phyloP scores from a whole-genome alignment of 2,797 vertebrate species.

The Epinephelus malabaricus region DNA sequence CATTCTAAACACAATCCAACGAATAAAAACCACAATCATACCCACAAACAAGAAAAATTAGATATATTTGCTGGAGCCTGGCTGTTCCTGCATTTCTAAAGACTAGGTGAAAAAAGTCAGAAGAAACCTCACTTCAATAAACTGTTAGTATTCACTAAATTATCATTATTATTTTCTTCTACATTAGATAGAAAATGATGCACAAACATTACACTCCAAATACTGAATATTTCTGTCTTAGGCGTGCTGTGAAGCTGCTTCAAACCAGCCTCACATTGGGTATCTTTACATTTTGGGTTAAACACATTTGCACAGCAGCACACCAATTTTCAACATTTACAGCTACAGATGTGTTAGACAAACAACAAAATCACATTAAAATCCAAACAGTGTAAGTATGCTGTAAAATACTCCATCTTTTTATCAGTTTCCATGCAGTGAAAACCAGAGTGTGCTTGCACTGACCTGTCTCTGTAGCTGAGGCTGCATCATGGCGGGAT shows the following conservation, averaged over 20 bases:
- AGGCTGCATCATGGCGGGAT: constrained; percentile 97
- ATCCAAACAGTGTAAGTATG: constrained; percentile 12
- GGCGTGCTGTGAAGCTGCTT: constrained; percentile 6
- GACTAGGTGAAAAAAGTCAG: not conserved
- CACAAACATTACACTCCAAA: not conserved
- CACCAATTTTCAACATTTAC: not conserved
- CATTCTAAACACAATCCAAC: not conserved
- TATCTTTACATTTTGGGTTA: constrained; percentile 24
- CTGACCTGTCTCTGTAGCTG: constrained; percentile 99
- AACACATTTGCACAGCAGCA: not conserved
- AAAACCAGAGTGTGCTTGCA: constrained; percentile 17
- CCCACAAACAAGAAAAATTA: not conserved
- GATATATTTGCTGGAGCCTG: not conserved
- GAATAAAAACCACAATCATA: not conserved
- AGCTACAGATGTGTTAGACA: constrained; percentile 10
- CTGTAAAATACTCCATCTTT: not conserved
- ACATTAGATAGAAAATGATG: not conserved
- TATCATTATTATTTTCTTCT: not conserved
- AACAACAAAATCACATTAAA: constrained; percentile 3
- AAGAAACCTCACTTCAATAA: not conserved
- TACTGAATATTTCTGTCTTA: not conserved
- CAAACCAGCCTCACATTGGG: constrained; percentile 6
- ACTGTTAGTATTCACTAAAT: not conserved
- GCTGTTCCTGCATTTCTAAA: not conserved
- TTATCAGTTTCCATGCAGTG: not conserved